A percentile compares a stretch with the other conserved stretches of the same genome.
Evolutionary conservation across 2,113 vertebrate species (phyloP).

Genomic region (Saccopteryx leptura): DNA sequence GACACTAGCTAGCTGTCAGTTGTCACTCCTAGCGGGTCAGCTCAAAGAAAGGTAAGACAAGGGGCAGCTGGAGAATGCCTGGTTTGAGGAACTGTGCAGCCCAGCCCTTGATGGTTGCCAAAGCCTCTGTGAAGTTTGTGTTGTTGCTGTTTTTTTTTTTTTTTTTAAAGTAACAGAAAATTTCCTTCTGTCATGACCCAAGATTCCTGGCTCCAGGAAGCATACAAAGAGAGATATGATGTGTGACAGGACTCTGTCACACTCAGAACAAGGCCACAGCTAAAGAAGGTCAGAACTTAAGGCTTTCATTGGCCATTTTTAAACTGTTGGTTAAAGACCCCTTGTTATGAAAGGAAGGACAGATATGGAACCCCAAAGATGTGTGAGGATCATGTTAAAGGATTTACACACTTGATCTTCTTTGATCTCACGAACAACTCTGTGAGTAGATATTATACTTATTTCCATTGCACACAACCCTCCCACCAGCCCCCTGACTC

Average conservation of each 20-base stretch:
- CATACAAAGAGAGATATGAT: constrained; percentile 11
- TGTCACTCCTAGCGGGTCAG: neutral
- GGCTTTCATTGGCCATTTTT: constrained; percentile 56
- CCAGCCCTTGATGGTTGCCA: neutral
- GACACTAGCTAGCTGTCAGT: neutral
- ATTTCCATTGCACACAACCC: neutral
- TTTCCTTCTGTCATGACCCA: neutral
- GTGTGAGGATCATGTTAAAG: rapidly evolving
- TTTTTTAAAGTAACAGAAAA: neutral
- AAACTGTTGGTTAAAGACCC: neutral
- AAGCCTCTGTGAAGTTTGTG: too few species aligned
- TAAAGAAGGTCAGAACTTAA: constrained; percentile 83
- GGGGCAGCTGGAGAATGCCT: neutral
- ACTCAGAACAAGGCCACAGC: constrained; percentile 77
- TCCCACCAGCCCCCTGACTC: neutral
- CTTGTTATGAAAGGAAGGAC: neutral
- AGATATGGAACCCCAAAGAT: rapidly evolving
- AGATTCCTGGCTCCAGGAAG: neutral
- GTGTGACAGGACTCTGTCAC: constrained; percentile 70
- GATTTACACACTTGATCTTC: neutral
- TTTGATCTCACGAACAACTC: neutral
- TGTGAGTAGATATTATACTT: neutral
- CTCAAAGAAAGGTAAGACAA: neutral
- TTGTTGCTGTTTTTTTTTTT: neutral
- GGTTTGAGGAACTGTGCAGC: neutral